A percentile compares a stretch with the other conserved stretches of the same genome.
phyloP scores from a whole-genome alignment of 2,888 invertebrate genomes.

The Oligia fasciuncula region DNA sequence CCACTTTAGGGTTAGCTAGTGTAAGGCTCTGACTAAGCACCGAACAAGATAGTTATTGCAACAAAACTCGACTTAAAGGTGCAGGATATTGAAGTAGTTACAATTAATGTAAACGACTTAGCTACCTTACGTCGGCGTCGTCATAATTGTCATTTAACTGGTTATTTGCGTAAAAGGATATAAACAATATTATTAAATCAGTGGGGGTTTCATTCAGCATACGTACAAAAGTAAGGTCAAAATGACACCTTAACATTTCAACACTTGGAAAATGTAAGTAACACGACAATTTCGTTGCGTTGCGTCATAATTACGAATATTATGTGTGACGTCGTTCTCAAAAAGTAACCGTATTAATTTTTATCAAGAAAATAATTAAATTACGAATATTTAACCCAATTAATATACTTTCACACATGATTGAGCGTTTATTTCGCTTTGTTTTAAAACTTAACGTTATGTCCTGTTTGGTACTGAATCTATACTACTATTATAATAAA shows the following conservation, averaged over 20 bases:
- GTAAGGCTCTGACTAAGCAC: constrained; percentile 1
- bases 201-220: constrained; percentile 68
- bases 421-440: constrained; percentile 49
- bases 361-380: constrained; percentile 33
- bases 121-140: constrained; percentile 11
- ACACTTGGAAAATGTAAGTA: constrained; percentile 52
- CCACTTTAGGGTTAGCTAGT: constrained; percentile 29
- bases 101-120: constrained; percentile 28
- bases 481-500: no score
- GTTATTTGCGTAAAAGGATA: constrained; percentile 74
- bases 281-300: constrained; percentile 55
- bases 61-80: constrained; percentile 31
- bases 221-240: constrained; percentile 60
- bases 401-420: constrained; percentile 59
- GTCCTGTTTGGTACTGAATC: constrained; percentile 5
- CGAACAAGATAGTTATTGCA: constrained; percentile 34
- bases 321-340: constrained; percentile 61
- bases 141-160: constrained; percentile 55
- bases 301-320: constrained; percentile 64
- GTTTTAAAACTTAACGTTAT: constrained; percentile 32
- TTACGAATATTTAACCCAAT: constrained; percentile 33
- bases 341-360: constrained; percentile 38
- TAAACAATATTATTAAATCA: constrained; percentile 58
- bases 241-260: constrained; percentile 66
- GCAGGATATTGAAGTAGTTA: constrained; percentile 46